Evolutionary conservation across 2,888 invertebrate species (phyloP).

Genomic region (Drosophila flavopinicola): DNA sequence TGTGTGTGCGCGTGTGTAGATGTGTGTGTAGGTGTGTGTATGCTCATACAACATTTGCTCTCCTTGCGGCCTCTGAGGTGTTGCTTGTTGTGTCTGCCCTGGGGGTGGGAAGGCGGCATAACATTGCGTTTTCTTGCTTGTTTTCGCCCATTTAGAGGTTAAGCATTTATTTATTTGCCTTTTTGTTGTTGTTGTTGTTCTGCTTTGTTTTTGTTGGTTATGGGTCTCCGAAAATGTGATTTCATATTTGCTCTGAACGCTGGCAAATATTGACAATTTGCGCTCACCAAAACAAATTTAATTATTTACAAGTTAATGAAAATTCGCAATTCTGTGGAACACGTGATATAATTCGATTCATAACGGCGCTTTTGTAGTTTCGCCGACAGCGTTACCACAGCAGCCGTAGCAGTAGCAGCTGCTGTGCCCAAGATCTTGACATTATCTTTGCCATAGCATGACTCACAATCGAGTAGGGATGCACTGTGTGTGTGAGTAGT

Average conservation of each 20-base stretch:
- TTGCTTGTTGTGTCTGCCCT: constrained; percentile 51
- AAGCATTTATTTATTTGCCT: constrained; percentile 65
- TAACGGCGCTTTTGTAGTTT: constrained; percentile 39
- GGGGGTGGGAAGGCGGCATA: neutral
- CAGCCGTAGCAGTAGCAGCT: constrained; percentile 1
- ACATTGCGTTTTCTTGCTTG: constrained; percentile 47
- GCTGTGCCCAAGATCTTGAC: constrained; percentile 35
- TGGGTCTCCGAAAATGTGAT: constrained; percentile 74
- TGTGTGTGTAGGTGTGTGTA: constrained; percentile 10
- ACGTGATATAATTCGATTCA: constrained; percentile 58
- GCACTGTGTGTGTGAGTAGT: constrained; percentile 16
- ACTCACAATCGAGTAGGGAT: constrained; percentile 33
- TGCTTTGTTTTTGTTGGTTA: constrained; percentile 44
- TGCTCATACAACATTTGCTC: constrained; percentile 48
- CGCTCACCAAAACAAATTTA: constrained; percentile 30
- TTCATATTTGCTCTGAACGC: constrained; percentile 47
- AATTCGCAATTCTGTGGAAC: constrained; percentile 24
- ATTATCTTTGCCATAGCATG: constrained; percentile 65
- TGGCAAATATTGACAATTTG: constrained; percentile 60
- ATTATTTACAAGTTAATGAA: constrained; percentile 49
- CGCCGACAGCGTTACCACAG: constrained; percentile 31
- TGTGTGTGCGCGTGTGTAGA: constrained; percentile 5
- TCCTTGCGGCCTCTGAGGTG: constrained; percentile 67
- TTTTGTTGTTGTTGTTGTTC: neutral
- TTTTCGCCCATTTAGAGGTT: constrained; percentile 63